Conservation (phyloP, 2,797 vertebrate genomes). For the Bradypodion pumilum region DNA sequence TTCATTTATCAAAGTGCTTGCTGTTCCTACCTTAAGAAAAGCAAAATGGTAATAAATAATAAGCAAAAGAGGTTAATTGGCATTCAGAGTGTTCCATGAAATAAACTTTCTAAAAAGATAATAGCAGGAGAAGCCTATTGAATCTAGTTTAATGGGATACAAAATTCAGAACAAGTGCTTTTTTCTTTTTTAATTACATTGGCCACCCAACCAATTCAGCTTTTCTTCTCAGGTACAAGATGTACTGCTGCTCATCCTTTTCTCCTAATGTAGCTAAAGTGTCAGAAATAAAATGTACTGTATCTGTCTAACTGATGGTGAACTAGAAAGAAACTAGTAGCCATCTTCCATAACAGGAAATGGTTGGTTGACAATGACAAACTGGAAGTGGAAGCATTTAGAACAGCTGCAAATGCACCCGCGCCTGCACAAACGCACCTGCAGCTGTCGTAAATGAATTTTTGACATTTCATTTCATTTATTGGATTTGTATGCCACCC, state of each 20-base stretch:
- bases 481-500: too few species aligned
- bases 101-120: constrained; percentile 9
- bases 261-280: background rate
- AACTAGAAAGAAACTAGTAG: background rate
- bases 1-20: constrained; percentile 10
- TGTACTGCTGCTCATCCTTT: background rate
- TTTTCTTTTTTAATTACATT: background rate
- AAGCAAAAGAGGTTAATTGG: background rate
- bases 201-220: background rate
- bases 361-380: too few species aligned
- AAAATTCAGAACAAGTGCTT: background rate
- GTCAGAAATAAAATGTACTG: background rate
- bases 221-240: background rate
- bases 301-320: background rate
- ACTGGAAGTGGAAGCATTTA: too few species aligned
- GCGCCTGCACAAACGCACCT: too few species aligned
- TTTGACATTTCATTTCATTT: too few species aligned
- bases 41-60: constrained; percentile 27
- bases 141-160: background rate
- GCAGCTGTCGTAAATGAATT: too few species aligned
- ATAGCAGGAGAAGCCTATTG: background rate
- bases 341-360: background rate
- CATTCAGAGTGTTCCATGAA: background rate
- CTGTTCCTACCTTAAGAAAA: background rate
- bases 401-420: too few species aligned